Conservation (phyloP, 2,888 invertebrate species). For the Labia minor region DNA sequence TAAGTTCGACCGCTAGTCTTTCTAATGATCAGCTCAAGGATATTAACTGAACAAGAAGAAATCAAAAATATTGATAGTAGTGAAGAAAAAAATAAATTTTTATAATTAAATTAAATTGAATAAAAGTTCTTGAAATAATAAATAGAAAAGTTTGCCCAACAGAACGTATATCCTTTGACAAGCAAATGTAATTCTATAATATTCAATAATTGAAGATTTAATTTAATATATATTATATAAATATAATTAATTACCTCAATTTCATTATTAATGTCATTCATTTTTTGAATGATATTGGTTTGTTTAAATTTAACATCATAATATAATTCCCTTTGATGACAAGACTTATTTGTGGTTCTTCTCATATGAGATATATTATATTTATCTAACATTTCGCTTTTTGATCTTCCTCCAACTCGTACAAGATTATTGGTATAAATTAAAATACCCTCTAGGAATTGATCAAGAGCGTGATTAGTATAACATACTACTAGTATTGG, state of each 20-base stretch:
- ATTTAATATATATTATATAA: too few relatives aligned
- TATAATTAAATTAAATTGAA: too few relatives aligned
- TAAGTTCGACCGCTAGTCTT: too few relatives aligned
- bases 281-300: background rate
- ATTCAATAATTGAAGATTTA: too few relatives aligned
- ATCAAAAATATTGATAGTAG: too few relatives aligned
- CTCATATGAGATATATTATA: conserved; percentile 20
- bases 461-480: conserved; percentile 80
- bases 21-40: too few relatives aligned
- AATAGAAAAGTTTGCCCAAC: too few relatives aligned
- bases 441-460: conserved; percentile 63
- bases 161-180: too few relatives aligned
- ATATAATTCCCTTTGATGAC: background rate
- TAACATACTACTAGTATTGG: conserved; percentile 70
- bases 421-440: conserved; percentile 48
- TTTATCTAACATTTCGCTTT: conserved; percentile 40
- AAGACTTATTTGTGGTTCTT: background rate
- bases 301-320: background rate
- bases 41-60: too few relatives aligned
- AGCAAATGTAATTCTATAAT: too few relatives aligned
- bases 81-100: too few relatives aligned
- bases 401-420: conserved; percentile 59
- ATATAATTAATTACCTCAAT: background rate
- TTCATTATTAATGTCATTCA: background rate
- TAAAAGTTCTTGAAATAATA: too few relatives aligned